These are phyloP conservation scores for Tribolium castaneum DNA, from an alignment of 1,140 invertebrate species.

Conservation along the genomic window DNA sequence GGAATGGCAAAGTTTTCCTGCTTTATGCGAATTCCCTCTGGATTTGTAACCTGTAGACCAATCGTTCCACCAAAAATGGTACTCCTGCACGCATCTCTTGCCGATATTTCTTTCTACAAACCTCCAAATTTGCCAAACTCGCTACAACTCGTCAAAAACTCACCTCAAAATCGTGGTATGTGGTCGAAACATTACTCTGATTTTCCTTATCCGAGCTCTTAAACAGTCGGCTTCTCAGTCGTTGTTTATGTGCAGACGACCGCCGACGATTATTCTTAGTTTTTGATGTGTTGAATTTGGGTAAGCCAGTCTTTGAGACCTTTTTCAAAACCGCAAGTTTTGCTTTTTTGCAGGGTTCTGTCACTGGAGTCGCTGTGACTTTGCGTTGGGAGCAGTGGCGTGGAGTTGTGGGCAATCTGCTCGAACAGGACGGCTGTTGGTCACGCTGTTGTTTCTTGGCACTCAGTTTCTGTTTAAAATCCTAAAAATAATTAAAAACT, in stretches of 20 bases:
- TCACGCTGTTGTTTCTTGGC: conserved; percentile 51
- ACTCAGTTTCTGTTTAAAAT: conserved; percentile 46
- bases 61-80: no score
- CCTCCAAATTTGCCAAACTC: no score
- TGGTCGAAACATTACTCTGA: no score
- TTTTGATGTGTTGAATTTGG: neutral
- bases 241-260: neutral
- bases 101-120: no score
- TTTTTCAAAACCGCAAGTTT: neutral
- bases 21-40: no score
- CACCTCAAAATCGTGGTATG: no score
- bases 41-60: no score
- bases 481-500: neutral
- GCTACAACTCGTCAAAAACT: no score
- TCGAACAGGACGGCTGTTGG: neutral
- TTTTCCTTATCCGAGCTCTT: no score
- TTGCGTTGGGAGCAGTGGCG: neutral
- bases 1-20: no score
- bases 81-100: no score
- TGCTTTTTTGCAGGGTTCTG: neutral
- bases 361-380: neutral
- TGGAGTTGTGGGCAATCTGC: neutral
- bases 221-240: no score
- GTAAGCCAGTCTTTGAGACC: neutral
- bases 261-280: neutral